Evolutionary conservation across 1,140 invertebrate genomes (phyloP).

Genomic region (Acromyrmex charruanus): DNA sequence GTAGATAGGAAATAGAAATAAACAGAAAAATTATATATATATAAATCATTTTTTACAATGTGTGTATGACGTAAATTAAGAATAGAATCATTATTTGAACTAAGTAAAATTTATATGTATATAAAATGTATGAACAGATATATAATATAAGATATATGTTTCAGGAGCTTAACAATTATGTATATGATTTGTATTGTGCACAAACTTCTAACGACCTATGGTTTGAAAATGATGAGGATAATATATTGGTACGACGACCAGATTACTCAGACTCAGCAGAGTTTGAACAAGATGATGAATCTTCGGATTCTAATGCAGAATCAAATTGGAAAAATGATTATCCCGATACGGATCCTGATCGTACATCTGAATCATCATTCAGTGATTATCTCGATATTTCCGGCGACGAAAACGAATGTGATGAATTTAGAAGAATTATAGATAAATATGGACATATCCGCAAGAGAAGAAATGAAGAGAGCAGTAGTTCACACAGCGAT

Average conservation of each 20-base stretch:
- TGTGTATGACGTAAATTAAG: no score
- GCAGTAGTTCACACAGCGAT: no score
- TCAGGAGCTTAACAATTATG: slow-evolving; percentile 72
- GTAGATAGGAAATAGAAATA: no score
- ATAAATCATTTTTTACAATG: no score
- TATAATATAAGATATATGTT: slow-evolving; percentile 23
- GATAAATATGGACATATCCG: no score
- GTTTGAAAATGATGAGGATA: slow-evolving; percentile 66
- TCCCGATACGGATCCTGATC: slow-evolving; percentile 83
- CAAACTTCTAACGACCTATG: slow-evolving; percentile 66
- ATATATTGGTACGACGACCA: slow-evolving; percentile 64
- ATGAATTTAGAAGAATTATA: neutral
- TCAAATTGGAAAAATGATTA: slow-evolving; percentile 87
- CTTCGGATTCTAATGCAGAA: slow-evolving; percentile 87
- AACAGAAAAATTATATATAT: no score
- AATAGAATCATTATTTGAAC: no score
- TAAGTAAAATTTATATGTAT: no score
- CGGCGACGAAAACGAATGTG: slow-evolving; percentile 81
- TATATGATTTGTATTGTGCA: slow-evolving; percentile 83
- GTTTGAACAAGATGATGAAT: slow-evolving; percentile 78
- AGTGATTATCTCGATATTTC: slow-evolving; percentile 72
- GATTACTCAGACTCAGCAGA: neutral
- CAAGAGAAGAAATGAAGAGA: no score
- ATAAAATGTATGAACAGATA: no score
- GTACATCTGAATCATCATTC: slow-evolving; percentile 79